Base-by-base conservation (phyloP, 2,113 vertebrate genomes). In the Lathamus discolor region DNA sequence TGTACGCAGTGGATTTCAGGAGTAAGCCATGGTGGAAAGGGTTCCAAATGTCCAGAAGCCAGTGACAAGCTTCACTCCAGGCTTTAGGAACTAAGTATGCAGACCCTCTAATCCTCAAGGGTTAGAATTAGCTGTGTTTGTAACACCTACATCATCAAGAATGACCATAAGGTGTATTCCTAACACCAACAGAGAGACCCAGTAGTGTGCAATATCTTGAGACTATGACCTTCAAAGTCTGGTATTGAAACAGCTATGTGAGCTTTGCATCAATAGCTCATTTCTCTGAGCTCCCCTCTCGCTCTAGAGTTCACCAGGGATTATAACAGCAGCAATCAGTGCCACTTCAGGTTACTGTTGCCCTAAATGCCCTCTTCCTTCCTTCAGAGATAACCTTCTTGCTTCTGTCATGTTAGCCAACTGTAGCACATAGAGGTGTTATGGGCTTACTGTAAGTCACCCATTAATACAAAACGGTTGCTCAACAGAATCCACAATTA, bases 401-500 rank as follows among this genome's bases (percentile, higher is more conserved):
- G 15, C 46, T 80, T 75, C 29, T 35, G n/a, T 24, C 35, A 3
- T 18, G 48, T 57, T n/a, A 57, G 35, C 12, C 24, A 59, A 31
- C 23, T 5, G 43, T 33, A 49, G 51, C 49, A 11, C 57, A 31
- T 3, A 0, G 44, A 9, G 25, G 9, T 2, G 48, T 52, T 64
- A 48, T 69, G 46, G 35, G 35, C 86, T 95, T 88, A 85, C 61
- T 55, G 20, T 87, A 91, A 70, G 35, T 68, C 67, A 93, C 79
- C 62, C 51, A 23, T 63, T 88, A 80, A 76, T 59, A 77, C 57
- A 80, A 80, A 95, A 75, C 51, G 66, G 54, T 66, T 29, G 44
- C 83, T 94, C 64, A 62, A 74, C 94, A 85, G 75, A 95, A 83
- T 94, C 90, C 94, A 52, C 88, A 92, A 79, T 95, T 95, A 89